Conservation (phyloP, 2,113 vertebrate species). For the Mus pahari region DNA sequence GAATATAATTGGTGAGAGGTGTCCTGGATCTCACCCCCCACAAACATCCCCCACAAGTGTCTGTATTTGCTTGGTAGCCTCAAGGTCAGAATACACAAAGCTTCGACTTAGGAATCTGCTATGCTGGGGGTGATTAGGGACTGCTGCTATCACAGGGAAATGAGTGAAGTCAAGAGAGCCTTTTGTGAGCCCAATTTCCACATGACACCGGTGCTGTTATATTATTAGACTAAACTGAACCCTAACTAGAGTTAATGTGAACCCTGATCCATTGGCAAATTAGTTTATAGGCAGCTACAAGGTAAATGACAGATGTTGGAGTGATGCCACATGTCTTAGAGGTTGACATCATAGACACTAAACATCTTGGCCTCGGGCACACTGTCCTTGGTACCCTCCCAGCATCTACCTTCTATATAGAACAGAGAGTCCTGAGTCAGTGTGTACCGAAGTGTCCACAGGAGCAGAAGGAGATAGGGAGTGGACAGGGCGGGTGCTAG, state of each 20-base stretch:
- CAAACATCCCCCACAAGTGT: neutral
- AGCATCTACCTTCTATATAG: neutral
- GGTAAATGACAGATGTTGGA: constrained; percentile 45
- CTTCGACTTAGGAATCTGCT: constrained; percentile 1
- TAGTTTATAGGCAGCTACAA: neutral
- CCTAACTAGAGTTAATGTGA: neutral
- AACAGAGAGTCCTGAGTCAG: neutral
- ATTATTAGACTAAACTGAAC: neutral
- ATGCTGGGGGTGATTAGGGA: neutral
- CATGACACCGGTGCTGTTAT: neutral
- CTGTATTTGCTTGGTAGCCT: neutral
- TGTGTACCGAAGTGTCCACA: neutral
- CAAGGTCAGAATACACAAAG: constrained; percentile 17
- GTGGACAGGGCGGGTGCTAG: neutral
- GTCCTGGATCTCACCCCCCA: neutral
- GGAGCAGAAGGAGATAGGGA: neutral
- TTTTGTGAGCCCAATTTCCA: neutral
- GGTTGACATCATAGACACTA: neutral
- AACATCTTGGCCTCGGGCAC: neutral
- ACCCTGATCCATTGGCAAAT: neutral
- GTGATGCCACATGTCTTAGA: neutral
- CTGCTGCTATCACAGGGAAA: neutral
- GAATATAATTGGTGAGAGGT: neutral
- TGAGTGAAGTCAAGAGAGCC: neutral
- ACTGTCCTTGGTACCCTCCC: neutral